These are phyloP conservation scores for Phoenicopterus ruber DNA, from an alignment of 2,113 vertebrate genomes.

Conservation along the genomic window DNA sequence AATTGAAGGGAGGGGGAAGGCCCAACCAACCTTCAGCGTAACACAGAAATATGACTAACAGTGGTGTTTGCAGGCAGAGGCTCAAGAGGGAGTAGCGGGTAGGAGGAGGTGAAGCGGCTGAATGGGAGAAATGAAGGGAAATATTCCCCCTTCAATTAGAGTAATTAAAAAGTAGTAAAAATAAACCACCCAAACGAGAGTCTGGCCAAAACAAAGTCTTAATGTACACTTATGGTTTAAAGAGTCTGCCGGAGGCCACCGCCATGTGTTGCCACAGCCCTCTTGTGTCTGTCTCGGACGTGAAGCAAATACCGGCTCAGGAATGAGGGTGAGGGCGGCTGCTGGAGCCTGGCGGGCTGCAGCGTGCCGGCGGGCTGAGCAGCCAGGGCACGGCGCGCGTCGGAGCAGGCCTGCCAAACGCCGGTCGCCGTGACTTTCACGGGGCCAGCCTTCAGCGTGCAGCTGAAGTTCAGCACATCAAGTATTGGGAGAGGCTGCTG, in stretches of 20 bases:
- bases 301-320: neutral
- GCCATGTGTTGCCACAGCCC: neutral
- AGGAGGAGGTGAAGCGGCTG: constrained; percentile 14
- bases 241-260: constrained; percentile 41
- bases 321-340: neutral
- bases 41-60: constrained; percentile 10
- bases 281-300: neutral
- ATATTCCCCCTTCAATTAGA: constrained; percentile 65
- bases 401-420: neutral
- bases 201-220: constrained; percentile 60
- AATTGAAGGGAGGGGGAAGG: neutral
- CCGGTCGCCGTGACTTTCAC: neutral
- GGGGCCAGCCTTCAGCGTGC: neutral
- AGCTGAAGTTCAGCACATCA: neutral
- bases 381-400: rapidly evolving
- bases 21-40: neutral
- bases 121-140: constrained; percentile 52
- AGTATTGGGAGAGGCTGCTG: neutral
- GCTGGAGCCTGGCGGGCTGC: neutral
- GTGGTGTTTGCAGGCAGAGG: constrained; percentile 22
- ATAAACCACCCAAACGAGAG: constrained; percentile 59
- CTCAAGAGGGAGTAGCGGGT: neutral
- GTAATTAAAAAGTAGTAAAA: constrained; percentile 73
- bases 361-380: neutral
- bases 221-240: constrained; percentile 55